A percentile compares a stretch with the other conserved stretches of the same genome.
Evolutionary conservation across 2,113 vertebrate species (phyloP).

Genomic region (Cromileptes altivelis): DNA sequence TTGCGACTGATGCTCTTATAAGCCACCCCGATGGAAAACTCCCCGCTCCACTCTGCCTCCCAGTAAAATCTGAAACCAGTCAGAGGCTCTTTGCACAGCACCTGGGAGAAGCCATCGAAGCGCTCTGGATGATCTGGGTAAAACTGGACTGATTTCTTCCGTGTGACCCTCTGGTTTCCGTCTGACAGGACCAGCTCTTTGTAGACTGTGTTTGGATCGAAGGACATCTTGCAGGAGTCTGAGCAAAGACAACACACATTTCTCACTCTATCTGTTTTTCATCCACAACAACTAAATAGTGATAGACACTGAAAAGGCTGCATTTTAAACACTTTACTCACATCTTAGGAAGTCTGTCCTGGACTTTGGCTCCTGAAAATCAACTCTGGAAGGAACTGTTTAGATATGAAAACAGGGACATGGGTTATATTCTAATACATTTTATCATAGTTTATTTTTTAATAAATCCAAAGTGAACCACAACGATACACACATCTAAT

Average conservation of each 20-base stretch:
- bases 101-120: slow-evolving; percentile 92
- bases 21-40: slow-evolving; percentile 90
- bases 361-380: slow-evolving; percentile 82
- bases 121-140: slow-evolving; percentile 81
- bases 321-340: slow-evolving; percentile 64
- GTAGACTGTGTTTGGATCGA: slow-evolving; percentile 84
- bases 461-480: neutral
- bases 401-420: slow-evolving; percentile 12
- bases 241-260: slow-evolving; percentile 21
- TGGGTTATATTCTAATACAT: neutral
- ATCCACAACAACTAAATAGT: neutral
- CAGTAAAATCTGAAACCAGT: slow-evolving; percentile 90
- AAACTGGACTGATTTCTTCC: slow-evolving; percentile 74
- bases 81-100: slow-evolving; percentile 88
- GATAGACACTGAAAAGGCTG: neutral
- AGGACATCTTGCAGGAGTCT: slow-evolving; percentile 82
- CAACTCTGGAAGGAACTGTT: slow-evolving; percentile 71
- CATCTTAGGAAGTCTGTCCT: slow-evolving; percentile 85
- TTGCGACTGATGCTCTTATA: slow-evolving; percentile 86
- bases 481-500: neutral
- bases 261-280: neutral
- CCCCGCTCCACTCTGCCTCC: slow-evolving; percentile 88
- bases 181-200: slow-evolving; percentile 84
- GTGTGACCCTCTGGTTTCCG: slow-evolving; percentile 77
- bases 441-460: neutral